Evolutionary conservation across 1,140 invertebrate genomes (phyloP).

Genomic region (Scaptomyza montana): DNA sequence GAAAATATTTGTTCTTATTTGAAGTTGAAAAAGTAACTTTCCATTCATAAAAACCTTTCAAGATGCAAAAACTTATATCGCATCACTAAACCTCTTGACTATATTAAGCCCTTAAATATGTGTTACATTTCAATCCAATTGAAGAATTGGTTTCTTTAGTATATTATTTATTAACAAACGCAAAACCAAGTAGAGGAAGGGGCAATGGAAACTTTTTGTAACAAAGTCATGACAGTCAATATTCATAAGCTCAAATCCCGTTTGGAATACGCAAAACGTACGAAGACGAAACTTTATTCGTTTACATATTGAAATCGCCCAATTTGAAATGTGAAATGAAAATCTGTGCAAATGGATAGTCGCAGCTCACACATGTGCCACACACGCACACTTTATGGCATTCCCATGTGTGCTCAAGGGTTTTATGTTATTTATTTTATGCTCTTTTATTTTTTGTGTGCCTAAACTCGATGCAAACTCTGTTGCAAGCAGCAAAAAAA

Average conservation of each 20-base stretch:
- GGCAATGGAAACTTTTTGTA: not conserved
- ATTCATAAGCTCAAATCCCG: conserved; percentile 73
- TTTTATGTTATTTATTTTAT: conserved; percentile 26
- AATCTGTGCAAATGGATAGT: conserved; percentile 79
- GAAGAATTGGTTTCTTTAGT: too few relatives aligned
- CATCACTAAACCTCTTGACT: too few relatives aligned
- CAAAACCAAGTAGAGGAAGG: not conserved
- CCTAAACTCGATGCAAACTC: conserved; percentile 68
- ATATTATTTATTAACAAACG: not conserved
- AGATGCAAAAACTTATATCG: not conserved
- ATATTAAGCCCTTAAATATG: too few relatives aligned
- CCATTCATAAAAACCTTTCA: not conserved
- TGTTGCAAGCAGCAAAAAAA: conserved; percentile 43
- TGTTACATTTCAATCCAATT: too few relatives aligned
- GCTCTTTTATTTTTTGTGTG: conserved; percentile 22
- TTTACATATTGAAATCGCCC: conserved; percentile 70
- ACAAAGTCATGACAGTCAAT: conserved; percentile 27
- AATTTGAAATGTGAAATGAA: conserved; percentile 75
- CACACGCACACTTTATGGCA: conserved; percentile 39
- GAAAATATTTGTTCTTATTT: too few relatives aligned
- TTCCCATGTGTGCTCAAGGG: conserved; percentile 71
- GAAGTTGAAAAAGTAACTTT: too few relatives aligned
- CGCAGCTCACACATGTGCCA: conserved; percentile 37
- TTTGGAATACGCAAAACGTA: conserved; percentile 51
- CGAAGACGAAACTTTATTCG: conserved; percentile 73